A percentile compares a stretch with the other conserved stretches of the same genome.
These are phyloP conservation scores for Pluvialis apricaria DNA, from an alignment of 2,113 vertebrate species.

Conservation along the genomic window DNA sequence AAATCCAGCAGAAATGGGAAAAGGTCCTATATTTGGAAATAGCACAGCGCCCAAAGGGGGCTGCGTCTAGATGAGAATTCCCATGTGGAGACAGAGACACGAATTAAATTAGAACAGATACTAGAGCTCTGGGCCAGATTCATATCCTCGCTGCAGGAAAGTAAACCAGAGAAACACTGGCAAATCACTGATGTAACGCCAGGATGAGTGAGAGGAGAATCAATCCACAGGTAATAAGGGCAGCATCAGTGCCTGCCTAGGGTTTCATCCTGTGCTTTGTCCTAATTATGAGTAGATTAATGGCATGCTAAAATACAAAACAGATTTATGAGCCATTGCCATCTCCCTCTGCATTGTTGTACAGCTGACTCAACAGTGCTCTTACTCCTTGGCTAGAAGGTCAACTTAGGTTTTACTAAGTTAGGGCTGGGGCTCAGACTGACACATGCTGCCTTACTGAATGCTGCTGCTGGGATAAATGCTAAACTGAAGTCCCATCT, in stretches of 20 bases:
- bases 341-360: background rate
- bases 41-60: conserved; percentile 61
- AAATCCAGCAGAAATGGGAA: background rate
- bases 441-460: background rate
- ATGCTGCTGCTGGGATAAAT: background rate
- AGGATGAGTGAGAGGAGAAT: background rate
- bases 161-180: background rate
- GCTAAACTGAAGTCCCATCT: background rate
- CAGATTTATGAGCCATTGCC: conserved; percentile 35
- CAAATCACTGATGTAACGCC: background rate
- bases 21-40: conserved; percentile 67
- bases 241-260: conserved; percentile 6
- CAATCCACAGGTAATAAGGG: conserved; percentile 42
- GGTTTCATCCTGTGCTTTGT: conserved; percentile 42
- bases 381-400: conserved; percentile 13
- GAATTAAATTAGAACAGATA: conserved; percentile 62
- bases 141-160: conserved; percentile 18
- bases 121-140: conserved; percentile 46
- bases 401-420: conserved; percentile 6
- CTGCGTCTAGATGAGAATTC: conserved; percentile 46
- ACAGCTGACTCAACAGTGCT: conserved; percentile 32
- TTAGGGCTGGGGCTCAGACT: background rate
- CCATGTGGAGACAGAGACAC: background rate
- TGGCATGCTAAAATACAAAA: conserved; percentile 39
- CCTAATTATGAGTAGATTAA: conserved; percentile 57